Evolutionary conservation across 2,113 vertebrate species (phyloP), one percentile per base, ranked within the genome.

Genomic region (Lepisosteus osseus): DNA sequence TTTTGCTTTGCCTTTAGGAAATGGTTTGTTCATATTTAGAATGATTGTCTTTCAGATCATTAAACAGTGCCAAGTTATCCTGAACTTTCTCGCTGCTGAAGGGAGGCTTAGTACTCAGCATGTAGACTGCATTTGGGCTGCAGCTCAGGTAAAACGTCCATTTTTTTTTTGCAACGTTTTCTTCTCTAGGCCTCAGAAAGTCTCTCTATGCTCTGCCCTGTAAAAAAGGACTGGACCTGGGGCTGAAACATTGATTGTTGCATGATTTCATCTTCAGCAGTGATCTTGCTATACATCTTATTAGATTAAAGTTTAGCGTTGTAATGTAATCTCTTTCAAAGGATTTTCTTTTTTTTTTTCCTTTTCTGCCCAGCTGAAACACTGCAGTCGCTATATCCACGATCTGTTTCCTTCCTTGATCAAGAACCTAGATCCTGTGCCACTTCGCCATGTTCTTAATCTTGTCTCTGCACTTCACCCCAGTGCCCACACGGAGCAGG

Each of bases 51-150:
- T 88, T 56, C 88, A 99, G 97, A 99, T 99, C 90, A 99, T 99
- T 86, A 99, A 99, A 82, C 97, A 99, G 89, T 99, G 97, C 91
- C 97, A 99, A 88, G 97, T 99, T 80, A 99, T 99, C 90, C 93
- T 99, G 85, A 99, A 99, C 88, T 99, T 99, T 84, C 88, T 99
- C 83, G 97, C 97, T 79, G 97, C 97, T 51, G 97, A 99, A 80
- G 96, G 97, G 43, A 92, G 97, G 69, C 91, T 99, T 73, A 99
- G 97, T 86, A 99, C 97, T 64, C 97, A 97, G 78, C 96, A 99
- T 67, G 95, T 97, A 82, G 97, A 99, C 87, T 99, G 97, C 81
- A 99, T 99, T 80, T 99, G 97, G 97, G 96, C 95, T 57, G 97
- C 97, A 74, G 97, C 97, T 84, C 97, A 99, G 96, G 97, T 99